Conservation (phyloP, 2,888 invertebrate genomes). For the Watsonalla binaria region DNA sequence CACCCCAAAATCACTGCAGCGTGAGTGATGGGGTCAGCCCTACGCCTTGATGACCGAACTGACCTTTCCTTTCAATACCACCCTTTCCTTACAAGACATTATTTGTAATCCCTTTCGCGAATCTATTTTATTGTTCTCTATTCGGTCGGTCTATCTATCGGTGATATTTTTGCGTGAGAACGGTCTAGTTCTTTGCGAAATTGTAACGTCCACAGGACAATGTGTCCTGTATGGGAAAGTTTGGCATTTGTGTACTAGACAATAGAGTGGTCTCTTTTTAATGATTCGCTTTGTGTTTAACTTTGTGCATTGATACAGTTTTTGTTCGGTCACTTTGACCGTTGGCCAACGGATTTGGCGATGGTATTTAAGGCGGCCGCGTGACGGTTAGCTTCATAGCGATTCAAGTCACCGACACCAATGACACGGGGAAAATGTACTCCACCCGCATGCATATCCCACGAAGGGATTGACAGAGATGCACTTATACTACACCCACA, state of each 20-base stretch:
- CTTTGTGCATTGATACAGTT: conserved; percentile 62
- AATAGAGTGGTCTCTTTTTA: conserved; percentile 74
- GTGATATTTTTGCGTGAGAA: conserved; percentile 77
- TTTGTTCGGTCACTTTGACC: conserved; percentile 66
- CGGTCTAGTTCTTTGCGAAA: conserved; percentile 75
- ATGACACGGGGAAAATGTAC: too few relatives aligned
- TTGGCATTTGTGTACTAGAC: conserved; percentile 59
- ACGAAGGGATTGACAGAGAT: too few relatives aligned
- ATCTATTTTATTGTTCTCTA: conserved; percentile 74
- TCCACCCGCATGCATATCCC: too few relatives aligned
- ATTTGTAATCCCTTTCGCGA: conserved; percentile 80
- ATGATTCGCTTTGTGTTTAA: conserved; percentile 70
- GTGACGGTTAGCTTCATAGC: conserved; percentile 40
- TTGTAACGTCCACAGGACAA: conserved; percentile 62
- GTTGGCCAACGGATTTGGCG: conserved; percentile 74
- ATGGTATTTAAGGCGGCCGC: conserved; percentile 60
- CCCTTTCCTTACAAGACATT: conserved; percentile 75
- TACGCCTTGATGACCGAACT: conserved; percentile 66
- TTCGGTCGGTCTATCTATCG: conserved; percentile 64
- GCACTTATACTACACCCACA: too few relatives aligned
- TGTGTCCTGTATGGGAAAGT: conserved; percentile 62
- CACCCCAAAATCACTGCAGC: conserved; percentile 73
- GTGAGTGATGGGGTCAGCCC: conserved; percentile 76
- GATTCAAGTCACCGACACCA: not conserved
- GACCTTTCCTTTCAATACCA: conserved; percentile 63